Evolutionary conservation across 2,113 vertebrate genomes (phyloP), one percentile per base, ranked within the genome.

Genomic region (Tringa solitaria): DNA sequence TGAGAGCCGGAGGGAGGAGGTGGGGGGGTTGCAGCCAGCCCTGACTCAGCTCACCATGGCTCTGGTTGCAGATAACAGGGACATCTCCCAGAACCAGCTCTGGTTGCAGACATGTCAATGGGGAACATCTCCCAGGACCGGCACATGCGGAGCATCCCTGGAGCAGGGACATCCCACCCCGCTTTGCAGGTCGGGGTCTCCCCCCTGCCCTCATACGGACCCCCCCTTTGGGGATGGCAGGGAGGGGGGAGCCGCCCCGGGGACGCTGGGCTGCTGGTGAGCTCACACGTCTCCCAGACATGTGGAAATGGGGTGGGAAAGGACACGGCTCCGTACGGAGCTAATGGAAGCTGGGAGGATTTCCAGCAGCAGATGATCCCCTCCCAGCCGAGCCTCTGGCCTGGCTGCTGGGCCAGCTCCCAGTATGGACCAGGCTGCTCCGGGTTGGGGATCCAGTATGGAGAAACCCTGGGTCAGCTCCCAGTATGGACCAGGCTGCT

Each of bases 181-280:
- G 0, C 37, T 79, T 11, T 4, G 33, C 0, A 1, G 8, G 32
- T 22, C 3, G 2, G 53, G 43, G 59, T 43, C 6, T 65, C 33
- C 65, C 33, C 35, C 17, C 8, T 35, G 48, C 16, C 37, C 65
- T 56, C 12, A n/a, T 37, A 41, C 0, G 14, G 33, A 33, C 46
- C 68, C 37, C 37, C 64, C 32, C 46, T 28, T 28, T 56, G 84
- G 81, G 70, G 19, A 17, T 20, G 56, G 39, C 2, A 23, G 51
- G 41, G 63, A 43, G 5, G 32, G 30, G 30, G 65, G 28, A 72
- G 45, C 63, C 3, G 30, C 23, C 14, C 10, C 0, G 2, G 61
- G 51, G 56, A 30, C 59, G 56, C 68, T 37, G 51, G 27, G 57
- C 43, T 10, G 75, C 61, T 54, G 56, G 53, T 8, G 20, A 84